Base-by-base conservation (phyloP, 2,113 vertebrate genomes). In the Cephalopterus ornatus region DNA sequence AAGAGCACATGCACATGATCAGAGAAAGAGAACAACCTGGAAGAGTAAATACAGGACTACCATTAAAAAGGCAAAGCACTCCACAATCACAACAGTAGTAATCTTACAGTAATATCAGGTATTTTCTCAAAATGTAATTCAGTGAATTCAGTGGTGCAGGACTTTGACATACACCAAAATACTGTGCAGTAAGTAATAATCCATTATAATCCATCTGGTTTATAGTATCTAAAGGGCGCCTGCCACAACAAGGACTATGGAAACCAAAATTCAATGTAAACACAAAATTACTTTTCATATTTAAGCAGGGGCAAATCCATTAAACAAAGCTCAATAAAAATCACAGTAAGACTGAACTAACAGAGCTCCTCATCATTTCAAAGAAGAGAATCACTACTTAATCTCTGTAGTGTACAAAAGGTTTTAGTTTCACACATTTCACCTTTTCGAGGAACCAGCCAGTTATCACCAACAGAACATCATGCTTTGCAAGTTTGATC, bases 281-380 rank as follows among this genome's bases (percentile, higher is more conserved):
- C 42, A 26, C 26, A 95, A 61, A 93, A 88, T 81, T 65, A 75
- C 47, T 93, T 80, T 83, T 85, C 78, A 74, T 85, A 92, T 93
- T 95, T 85, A 92, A 95, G 85, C 68, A 92, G n/a, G 33, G 55
- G 58, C 7, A 92, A 97, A 86, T 78, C 56, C 41, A 93, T 86
- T 75, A 96, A 92, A 74, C 19, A 12, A 83, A 84, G 74, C 33
- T 93, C 58, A 70, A 75, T 88, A 89, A 86, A 97, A 91, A 68
- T 39, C 41, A 94, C 80, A 89, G 49, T 52, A 82, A 73, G 52
- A 92, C 52, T 81, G 39, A 97, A 96, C 95, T 95, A 95, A 96
- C 28, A 75, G 65, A 96, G 55, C 72, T 91, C 37, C 49, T 90
- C 76, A 56, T 39, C 16, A 14, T 75, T 97, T 88, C 58, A 84